Conservation (phyloP, 2,797 vertebrate species). For the Thunnus albacares region DNA sequence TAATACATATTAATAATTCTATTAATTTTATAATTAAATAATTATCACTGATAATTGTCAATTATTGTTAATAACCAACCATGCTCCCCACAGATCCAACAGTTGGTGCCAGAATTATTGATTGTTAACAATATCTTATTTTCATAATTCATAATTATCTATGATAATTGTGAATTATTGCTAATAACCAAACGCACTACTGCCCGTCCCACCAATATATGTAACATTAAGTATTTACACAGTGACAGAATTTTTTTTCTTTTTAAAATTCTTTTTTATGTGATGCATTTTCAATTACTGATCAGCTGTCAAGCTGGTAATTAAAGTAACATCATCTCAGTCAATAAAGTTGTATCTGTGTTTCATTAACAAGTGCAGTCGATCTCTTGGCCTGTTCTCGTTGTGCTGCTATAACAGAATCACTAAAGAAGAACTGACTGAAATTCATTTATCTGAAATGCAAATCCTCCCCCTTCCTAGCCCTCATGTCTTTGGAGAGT, state of each 20-base stretch:
- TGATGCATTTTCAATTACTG: slow-evolving; percentile 14
- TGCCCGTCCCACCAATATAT: neutral
- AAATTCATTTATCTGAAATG: slow-evolving; percentile 56
- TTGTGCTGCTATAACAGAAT: slow-evolving; percentile 13
- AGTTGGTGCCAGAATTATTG: too few species aligned
- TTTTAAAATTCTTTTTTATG: neutral
- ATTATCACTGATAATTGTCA: too few species aligned
- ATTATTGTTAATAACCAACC: too few species aligned
- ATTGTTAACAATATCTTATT: too few species aligned
- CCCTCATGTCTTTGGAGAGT: slow-evolving; percentile 55
- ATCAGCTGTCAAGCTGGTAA: slow-evolving; percentile 16
- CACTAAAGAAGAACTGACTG: slow-evolving; percentile 20
- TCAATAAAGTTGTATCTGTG: slow-evolving; percentile 6
- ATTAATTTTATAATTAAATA: too few species aligned
- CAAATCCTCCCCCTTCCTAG: slow-evolving; percentile 22
- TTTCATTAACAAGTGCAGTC: neutral
- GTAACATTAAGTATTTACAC: neutral
- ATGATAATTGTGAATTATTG: too few species aligned
- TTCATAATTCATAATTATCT: too few species aligned
- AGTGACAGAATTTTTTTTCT: neutral
- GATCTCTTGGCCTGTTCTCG: slow-evolving; percentile 9
- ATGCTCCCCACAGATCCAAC: too few species aligned
- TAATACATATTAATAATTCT: too few species aligned
- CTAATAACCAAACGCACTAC: too few species aligned
- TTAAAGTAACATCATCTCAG: slow-evolving; percentile 11